Evolutionary conservation across 1,140 invertebrate genomes (phyloP).

Genomic region (Papilio machaon): DNA sequence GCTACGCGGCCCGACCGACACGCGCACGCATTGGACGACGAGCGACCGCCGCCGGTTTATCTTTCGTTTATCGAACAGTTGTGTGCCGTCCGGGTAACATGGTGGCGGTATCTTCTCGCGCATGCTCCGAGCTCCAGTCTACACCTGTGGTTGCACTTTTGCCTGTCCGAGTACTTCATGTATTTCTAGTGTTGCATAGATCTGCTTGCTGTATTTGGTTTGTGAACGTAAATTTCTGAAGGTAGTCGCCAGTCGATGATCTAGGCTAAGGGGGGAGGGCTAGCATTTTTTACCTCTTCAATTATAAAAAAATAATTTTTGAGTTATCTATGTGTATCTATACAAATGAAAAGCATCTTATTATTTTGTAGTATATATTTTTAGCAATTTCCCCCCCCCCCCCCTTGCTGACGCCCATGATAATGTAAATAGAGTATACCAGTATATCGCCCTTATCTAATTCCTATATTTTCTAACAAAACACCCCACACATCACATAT

Average conservation of each 20-base stretch:
- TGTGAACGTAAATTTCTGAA: neutral
- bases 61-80: slow-evolving; percentile 31
- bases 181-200: neutral
- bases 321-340: too few relatives aligned
- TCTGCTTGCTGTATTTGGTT: neutral
- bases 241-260: too few relatives aligned
- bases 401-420: too few relatives aligned
- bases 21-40: slow-evolving; percentile 34
- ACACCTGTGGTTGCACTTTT: neutral
- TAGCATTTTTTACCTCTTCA: too few relatives aligned
- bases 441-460: neutral
- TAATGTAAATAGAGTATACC: neutral
- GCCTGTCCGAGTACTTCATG: neutral
- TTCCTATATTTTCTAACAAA: neutral
- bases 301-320: too few relatives aligned
- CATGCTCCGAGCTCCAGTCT: slow-evolving; percentile 8
- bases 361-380: too few relatives aligned
- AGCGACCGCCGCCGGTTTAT: slow-evolving; percentile 5
- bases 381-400: too few relatives aligned
- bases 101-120: slow-evolving; percentile 24
- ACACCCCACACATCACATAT: neutral
- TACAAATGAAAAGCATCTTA: too few relatives aligned
- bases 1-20: neutral
- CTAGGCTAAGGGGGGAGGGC: too few relatives aligned
- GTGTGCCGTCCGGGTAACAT: slow-evolving; percentile 14